Conservation (phyloP, 2,113 vertebrate species). For the Melanotaenia duboulayi region DNA sequence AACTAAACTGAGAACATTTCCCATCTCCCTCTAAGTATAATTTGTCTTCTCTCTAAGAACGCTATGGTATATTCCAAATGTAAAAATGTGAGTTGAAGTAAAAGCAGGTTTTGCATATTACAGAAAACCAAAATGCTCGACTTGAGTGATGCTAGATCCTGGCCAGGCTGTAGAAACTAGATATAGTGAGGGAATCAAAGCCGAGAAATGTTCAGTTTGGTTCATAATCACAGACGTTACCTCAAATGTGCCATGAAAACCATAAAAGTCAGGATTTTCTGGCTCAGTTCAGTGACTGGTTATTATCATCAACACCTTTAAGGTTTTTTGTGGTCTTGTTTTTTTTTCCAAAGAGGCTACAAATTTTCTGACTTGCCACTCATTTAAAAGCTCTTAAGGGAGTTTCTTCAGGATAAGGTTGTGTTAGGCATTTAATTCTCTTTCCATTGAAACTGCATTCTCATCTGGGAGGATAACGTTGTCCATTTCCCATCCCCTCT, state of each 20-base stretch:
- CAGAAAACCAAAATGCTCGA: neutral
- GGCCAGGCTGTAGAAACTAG: neutral
- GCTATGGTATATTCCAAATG: too few species aligned
- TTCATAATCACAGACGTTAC: slow-evolving; percentile 4
- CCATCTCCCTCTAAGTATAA: neutral
- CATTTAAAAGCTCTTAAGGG: slow-evolving; percentile 23
- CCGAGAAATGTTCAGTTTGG: neutral
- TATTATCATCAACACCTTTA: slow-evolving; percentile 5
- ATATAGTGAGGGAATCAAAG: too few species aligned
- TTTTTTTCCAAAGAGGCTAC: slow-evolving; percentile 26
- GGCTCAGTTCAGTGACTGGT: slow-evolving; percentile 4
- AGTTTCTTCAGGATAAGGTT: slow-evolving; percentile 24
- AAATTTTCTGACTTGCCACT: slow-evolving; percentile 17
- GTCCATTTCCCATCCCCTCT: neutral
- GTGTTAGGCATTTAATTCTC: slow-evolving; percentile 23
- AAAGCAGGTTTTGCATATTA: neutral
- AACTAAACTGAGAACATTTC: too few species aligned
- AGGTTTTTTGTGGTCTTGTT: neutral
- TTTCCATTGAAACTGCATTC: slow-evolving; percentile 48
- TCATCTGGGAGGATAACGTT: slow-evolving; percentile 28
- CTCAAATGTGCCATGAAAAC: neutral
- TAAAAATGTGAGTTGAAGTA: neutral
- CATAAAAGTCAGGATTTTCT: slow-evolving; percentile 14
- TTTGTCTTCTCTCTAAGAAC: neutral
- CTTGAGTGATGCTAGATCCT: neutral